Base-by-base conservation (phyloP, 2,113 vertebrate species). In the Chamaetylas fuelleborni region DNA sequence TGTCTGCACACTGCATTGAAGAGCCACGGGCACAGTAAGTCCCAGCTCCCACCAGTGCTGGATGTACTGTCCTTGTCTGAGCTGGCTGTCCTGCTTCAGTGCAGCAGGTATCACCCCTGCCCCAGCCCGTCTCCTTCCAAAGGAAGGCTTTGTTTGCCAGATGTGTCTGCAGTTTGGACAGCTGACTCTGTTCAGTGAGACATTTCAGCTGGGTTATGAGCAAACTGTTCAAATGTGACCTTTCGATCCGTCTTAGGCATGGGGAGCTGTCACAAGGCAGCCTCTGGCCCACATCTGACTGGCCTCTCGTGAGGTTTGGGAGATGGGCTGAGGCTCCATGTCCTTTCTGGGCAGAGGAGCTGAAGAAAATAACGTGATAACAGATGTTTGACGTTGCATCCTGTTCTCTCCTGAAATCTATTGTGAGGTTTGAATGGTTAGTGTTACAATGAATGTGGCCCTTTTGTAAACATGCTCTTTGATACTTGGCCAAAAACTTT, bases 401-500 rank as follows among this genome's bases (percentile, higher is more conserved):
- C 93, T 95, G 84, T 89, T 81, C 91, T 94, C 81, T 90, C 61
- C 91, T 77, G 84, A 79, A 85, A 81, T 87, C 87, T 77, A 42
- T 95, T 95, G 91, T 96, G 84, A 69, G 45, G 26, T 73, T 92
- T 87, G 91, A 92, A 96, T 92, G 89, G 84, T 88, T 85, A 51
- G 57, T 51, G 43, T 87, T 92, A 81, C 77, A 79, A 57, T 85
- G 84, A 73, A 78, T 62, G 66, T 73, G 57, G 78, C 53, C 70
- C 42, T 93, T 90, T 65, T 79, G 93, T 95, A 87, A 91, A 91
- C 84, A 89, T 3, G 50, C 42, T 72, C 65, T 93, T 95, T 95
- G 89, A 92, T 91, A 85, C 64, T 76, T 76, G 62, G 66, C 91
- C 91, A 93, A 54, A 77, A 92, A 50, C 93, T 87, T 91, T 95